Evolutionary conservation across 2,888 invertebrate genomes (phyloP).

Genomic region (Dicroscelio sp.): DNA sequence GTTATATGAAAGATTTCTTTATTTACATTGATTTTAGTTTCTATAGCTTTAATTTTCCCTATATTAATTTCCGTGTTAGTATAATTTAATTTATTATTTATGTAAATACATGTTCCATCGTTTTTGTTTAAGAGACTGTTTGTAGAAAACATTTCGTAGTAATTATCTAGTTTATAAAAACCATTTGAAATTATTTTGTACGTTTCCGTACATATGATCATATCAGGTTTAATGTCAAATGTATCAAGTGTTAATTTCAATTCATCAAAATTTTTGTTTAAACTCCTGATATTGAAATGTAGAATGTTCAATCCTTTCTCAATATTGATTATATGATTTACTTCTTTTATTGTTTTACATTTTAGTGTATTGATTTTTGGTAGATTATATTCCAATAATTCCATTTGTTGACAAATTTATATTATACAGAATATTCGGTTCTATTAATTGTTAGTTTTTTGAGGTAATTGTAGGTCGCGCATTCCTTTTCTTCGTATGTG

Average conservation of each 20-base stretch:
- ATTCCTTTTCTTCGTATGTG: neutral
- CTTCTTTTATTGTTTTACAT: neutral
- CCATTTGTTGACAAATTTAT: neutral
- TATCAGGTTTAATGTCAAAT: constrained; percentile 8
- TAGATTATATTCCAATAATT: neutral
- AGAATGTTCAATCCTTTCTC: neutral
- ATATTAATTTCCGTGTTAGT: neutral
- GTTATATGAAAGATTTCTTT: neutral
- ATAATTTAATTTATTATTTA: neutral
- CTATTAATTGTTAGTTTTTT: neutral
- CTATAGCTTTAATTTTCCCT: neutral
- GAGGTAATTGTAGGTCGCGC: neutral
- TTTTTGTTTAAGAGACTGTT: constrained; percentile 18
- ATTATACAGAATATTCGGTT: neutral
- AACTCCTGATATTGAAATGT: constrained; percentile 42
- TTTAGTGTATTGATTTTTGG: neutral
- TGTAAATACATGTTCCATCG: constrained; percentile 34
- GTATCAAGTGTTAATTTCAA: neutral
- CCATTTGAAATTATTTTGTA: neutral
- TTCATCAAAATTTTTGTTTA: constrained; percentile 29
- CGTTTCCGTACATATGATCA: constrained; percentile 49
- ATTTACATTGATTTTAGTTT: neutral
- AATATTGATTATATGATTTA: neutral
- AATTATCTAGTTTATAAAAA: neutral
- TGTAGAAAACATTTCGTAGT: neutral